phyloP scores from a whole-genome alignment of 2,113 vertebrate species.

The Pseudopodoces humilis region DNA sequence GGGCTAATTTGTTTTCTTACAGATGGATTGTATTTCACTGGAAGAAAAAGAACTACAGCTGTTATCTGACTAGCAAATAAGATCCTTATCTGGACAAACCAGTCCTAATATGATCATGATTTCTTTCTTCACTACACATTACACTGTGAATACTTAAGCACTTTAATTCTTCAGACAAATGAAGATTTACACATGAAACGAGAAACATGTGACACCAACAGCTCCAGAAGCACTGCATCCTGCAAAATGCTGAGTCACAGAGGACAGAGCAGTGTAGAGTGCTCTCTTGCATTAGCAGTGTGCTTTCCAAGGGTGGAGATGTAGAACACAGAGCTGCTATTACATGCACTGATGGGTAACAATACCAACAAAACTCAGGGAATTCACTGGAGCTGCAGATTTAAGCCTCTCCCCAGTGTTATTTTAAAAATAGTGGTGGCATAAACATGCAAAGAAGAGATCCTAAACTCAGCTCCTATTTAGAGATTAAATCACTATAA shows the following conservation, averaged over 20 bases:
- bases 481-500: background rate
- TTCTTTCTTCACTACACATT: background rate
- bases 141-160: background rate
- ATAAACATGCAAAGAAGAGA: background rate
- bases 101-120: background rate
- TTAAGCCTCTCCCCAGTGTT: background rate
- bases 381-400: background rate
- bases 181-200: background rate
- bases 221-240: background rate
- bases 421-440: background rate
- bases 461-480: background rate
- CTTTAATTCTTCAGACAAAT: background rate
- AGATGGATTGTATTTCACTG: background rate
- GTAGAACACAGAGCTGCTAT: background rate
- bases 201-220: background rate
- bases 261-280: background rate
- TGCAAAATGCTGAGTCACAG: background rate
- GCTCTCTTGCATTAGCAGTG: background rate
- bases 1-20: background rate
- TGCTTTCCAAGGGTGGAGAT: background rate
- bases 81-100: background rate
- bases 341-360: background rate
- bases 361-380: background rate
- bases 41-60: background rate
- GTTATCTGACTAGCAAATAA: background rate